Evolutionary conservation across 1,140 invertebrate genomes (phyloP).

Genomic region (Drosophila sucinea): DNA sequence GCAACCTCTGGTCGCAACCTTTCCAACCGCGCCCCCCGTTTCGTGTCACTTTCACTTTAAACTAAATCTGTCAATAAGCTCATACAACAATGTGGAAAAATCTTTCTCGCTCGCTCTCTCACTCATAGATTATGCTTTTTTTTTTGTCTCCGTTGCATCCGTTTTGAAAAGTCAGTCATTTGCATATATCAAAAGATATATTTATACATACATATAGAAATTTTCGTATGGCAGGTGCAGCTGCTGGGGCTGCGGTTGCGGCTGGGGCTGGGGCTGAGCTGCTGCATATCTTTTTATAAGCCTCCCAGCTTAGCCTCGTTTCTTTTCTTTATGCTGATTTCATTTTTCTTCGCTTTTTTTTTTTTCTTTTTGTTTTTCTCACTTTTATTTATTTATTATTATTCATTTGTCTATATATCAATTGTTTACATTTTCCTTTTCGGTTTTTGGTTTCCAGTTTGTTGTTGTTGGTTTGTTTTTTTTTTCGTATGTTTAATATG

Average conservation of each 20-base stretch:
- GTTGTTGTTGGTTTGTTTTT: background rate
- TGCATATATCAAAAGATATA: conserved; percentile 36
- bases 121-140: conserved; percentile 41
- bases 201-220: conserved; percentile 19
- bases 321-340: conserved; percentile 20
- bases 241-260: conserved; percentile 7
- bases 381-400: conserved; percentile 23
- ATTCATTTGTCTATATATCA: conserved; percentile 37
- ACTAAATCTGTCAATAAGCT: conserved; percentile 38
- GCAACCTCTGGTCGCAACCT: background rate
- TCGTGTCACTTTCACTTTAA: conserved; percentile 53
- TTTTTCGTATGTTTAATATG: conserved; percentile 57
- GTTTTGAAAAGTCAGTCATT: conserved; percentile 48
- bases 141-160: conserved; percentile 44
- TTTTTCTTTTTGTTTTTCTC: conserved; percentile 17
- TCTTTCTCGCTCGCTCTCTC: conserved; percentile 21
- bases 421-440: conserved; percentile 77
- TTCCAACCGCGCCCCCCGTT: background rate
- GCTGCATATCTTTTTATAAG: conserved; percentile 50
- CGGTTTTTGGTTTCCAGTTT: conserved; percentile 25
- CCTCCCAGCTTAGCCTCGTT: conserved; percentile 18
- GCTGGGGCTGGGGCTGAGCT: conserved; percentile 16
- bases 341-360: conserved; percentile 21
- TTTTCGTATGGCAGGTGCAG: conserved; percentile 53
- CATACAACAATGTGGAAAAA: conserved; percentile 42